Conservation (phyloP, 2,888 invertebrate genomes). For the Cyclophora albipunctata region DNA sequence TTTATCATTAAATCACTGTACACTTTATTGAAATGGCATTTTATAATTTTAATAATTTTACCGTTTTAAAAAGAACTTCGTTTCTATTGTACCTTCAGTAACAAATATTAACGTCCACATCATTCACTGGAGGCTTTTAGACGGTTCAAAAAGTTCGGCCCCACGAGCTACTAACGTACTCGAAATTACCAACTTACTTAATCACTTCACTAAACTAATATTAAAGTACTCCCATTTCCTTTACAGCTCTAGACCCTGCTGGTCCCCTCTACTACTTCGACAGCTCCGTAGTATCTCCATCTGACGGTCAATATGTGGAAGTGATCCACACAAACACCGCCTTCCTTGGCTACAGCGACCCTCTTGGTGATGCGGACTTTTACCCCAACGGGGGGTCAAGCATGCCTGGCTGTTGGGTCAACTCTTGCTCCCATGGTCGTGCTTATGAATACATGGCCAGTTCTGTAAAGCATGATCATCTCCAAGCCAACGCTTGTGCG, state of each 20-base stretch:
- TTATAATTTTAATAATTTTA: too few relatives aligned
- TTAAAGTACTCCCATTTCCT: not conserved
- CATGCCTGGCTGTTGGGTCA: slow-evolving; percentile 50
- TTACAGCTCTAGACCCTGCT: slow-evolving; percentile 56
- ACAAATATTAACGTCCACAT: not conserved
- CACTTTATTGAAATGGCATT: too few relatives aligned
- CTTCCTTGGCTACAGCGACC: slow-evolving; percentile 34
- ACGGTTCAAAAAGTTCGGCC: not conserved
- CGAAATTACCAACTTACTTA: not conserved
- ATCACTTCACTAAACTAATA: not conserved
- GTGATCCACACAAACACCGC: slow-evolving; percentile 54
- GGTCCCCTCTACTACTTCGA: slow-evolving; percentile 46
- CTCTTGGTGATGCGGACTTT: slow-evolving; percentile 50
- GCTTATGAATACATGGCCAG: slow-evolving; percentile 46
- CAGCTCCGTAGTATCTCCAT: slow-evolving; percentile 28
- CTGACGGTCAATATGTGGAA: slow-evolving; percentile 55
- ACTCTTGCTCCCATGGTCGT: slow-evolving; percentile 46
- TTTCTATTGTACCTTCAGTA: too few relatives aligned
- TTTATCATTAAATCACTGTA: too few relatives aligned
- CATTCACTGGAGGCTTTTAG: not conserved
- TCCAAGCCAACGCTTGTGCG: slow-evolving; percentile 39
- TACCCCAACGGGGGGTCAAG: slow-evolving; percentile 48
- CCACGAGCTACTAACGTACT: too few relatives aligned
- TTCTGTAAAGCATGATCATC: slow-evolving; percentile 37
- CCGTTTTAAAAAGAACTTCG: too few relatives aligned